Conservation (phyloP, 35 echinoderm and acorn worm genomes). For the Apostichopus japonicus region DNA sequence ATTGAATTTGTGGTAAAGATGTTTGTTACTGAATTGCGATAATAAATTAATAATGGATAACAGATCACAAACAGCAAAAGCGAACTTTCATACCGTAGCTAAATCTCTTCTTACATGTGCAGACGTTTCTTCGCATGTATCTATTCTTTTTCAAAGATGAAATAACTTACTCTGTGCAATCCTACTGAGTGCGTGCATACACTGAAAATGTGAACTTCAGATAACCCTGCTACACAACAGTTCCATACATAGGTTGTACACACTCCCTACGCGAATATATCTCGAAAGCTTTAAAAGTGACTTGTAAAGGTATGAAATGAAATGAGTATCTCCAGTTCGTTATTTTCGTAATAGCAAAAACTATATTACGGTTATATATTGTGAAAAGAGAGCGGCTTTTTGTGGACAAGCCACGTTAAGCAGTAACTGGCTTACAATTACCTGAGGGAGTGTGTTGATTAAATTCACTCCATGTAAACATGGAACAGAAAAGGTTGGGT, state of each 20-base stretch:
- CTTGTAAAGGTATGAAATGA: too few relatives aligned
- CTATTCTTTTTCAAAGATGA: neutral
- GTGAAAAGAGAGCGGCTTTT: too few relatives aligned
- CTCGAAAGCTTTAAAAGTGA: too few relatives aligned
- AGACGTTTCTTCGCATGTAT: neutral
- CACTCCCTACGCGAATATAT: neutral
- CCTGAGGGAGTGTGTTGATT: neutral
- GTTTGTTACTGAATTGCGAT: neutral
- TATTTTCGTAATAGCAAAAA: too few relatives aligned
- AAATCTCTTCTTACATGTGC: neutral
- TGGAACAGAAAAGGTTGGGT: neutral
- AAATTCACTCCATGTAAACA: slow-evolving; percentile 10
- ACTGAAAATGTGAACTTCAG: neutral
- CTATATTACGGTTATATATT: too few relatives aligned
- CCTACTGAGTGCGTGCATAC: neutral
- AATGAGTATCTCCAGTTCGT: too few relatives aligned
- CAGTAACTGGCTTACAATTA: neutral
- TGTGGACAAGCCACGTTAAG: too few relatives aligned
- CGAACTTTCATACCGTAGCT: neutral
- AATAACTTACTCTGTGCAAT: neutral
- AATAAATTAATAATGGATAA: too few relatives aligned
- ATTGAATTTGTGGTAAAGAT: slow-evolving; percentile 3
- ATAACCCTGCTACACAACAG: neutral
- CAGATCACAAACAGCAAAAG: neutral
- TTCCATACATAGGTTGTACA: neutral